Evolutionary conservation across 1,140 invertebrate genomes (phyloP).

Genomic region (Polyergus mexicanus): DNA sequence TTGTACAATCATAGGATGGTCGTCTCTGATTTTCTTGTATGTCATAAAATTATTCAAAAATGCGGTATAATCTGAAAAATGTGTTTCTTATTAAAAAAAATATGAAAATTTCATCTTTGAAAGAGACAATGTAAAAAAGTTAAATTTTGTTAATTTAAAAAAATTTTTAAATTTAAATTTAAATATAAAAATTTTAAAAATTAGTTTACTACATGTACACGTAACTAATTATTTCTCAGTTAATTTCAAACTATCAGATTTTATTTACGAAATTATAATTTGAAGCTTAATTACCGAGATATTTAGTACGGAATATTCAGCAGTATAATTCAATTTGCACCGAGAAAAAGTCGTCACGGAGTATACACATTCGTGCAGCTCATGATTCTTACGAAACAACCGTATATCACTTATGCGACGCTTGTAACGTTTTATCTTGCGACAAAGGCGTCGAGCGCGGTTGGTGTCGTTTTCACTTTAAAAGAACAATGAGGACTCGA

Average conservation of each 20-base stretch:
- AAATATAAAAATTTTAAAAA: neutral
- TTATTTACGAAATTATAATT: constrained; percentile 30
- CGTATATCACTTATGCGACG: constrained; percentile 3
- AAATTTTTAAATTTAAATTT: too few relatives aligned
- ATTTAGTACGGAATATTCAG: neutral
- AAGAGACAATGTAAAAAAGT: neutral
- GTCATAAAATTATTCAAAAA: neutral
- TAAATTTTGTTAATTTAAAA: too few relatives aligned
- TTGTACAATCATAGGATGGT: neutral
- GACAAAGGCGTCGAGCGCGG: constrained; percentile 1
- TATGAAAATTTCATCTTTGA: neutral
- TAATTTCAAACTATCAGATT: neutral
- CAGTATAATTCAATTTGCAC: neutral
- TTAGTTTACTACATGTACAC: neutral
- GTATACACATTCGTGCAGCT: neutral
- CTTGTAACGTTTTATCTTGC: constrained; percentile 37
- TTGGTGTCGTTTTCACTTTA: constrained; percentile 41
- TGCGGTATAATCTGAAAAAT: neutral
- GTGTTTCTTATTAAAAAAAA: neutral
- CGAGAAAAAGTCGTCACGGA: neutral
- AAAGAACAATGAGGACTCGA: constrained; percentile 31
- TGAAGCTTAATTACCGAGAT: neutral
- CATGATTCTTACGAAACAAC: constrained; percentile 23
- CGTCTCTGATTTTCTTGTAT: neutral
- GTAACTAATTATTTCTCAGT: neutral